These are phyloP conservation scores for Eurytoma californica DNA, from an alignment of 2,888 invertebrate genomes.

Conservation along the genomic window DNA sequence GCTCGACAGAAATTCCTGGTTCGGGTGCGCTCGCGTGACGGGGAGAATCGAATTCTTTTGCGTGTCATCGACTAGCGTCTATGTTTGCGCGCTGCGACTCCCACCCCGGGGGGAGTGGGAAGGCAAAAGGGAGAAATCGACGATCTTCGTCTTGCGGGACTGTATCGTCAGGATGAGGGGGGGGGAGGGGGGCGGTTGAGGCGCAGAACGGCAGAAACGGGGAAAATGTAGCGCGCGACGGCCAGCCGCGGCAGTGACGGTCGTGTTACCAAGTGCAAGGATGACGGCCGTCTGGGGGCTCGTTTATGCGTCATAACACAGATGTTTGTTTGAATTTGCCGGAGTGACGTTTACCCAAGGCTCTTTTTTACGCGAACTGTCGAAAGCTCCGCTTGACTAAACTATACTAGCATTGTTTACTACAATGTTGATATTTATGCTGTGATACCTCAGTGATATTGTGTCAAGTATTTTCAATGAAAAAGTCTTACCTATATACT, in stretches of 20 bases:
- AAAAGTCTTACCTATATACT: conserved; percentile 10
- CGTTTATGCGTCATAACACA: conserved; percentile 43
- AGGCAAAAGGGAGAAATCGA: conserved; percentile 45
- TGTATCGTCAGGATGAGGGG: background rate
- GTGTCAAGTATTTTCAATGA: conserved; percentile 21
- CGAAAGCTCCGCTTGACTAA: conserved; percentile 5
- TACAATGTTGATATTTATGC: conserved; percentile 5
- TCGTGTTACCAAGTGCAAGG: conserved; percentile 54
- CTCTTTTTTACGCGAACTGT: conserved; percentile 10
- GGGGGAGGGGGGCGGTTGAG: background rate
- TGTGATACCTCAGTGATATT: conserved; percentile 40
- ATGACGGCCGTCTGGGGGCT: conserved; percentile 35
- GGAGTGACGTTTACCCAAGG: conserved; percentile 9
- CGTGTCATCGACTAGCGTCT: conserved; percentile 42
- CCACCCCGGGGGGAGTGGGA: background rate
- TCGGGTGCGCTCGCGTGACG: conserved; percentile 33
- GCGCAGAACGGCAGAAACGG: conserved; percentile 30
- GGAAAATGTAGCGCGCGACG: conserved; percentile 49
- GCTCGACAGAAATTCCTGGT: conserved; percentile 49
- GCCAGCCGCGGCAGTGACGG: conserved; percentile 49
- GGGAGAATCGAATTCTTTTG: conserved; percentile 52
- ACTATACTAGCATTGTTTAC: conserved; percentile 1
- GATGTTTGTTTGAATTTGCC: conserved; percentile 47
- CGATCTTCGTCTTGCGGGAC: conserved; percentile 17
- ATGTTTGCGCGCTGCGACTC: background rate